phyloP scores from a whole-genome alignment of 1,140 invertebrate species.

The Rhopalosiphum padi region DNA sequence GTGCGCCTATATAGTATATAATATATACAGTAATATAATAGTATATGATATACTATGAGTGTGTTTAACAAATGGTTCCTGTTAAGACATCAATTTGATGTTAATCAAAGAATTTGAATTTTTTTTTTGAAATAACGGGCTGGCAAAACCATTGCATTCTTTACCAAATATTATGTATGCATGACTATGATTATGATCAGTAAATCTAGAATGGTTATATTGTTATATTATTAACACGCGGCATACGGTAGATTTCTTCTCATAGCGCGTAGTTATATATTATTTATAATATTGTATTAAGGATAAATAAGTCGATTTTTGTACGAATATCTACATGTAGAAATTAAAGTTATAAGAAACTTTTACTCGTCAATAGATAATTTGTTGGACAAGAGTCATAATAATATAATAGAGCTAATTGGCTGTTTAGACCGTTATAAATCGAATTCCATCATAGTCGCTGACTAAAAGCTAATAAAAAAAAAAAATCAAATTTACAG shows the following conservation, averaged over 20 bases:
- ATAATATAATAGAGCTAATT: not conserved
- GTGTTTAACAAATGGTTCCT: not conserved
- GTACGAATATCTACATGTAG: too few species aligned
- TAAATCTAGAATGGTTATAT: not conserved
- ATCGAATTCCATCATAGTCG: not conserved
- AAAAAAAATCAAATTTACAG: not conserved
- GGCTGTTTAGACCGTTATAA: not conserved
- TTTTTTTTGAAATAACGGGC: not conserved
- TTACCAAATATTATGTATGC: not conserved
- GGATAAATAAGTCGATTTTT: too few species aligned
- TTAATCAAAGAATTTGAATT: not conserved
- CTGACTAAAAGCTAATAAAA: too few species aligned
- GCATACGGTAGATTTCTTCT: too few species aligned
- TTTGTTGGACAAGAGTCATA: not conserved
- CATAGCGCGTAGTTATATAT: too few species aligned
- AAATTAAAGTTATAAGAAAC: too few species aligned
- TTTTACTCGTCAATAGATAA: not conserved
- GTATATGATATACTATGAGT: not conserved
- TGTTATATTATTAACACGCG: too few species aligned
- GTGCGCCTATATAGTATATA: not conserved
- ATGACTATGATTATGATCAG: not conserved
- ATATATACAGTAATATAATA: too few species aligned
- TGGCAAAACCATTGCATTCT: not conserved
- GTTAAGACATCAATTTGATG: not conserved
- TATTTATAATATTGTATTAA: too few species aligned